phyloP scores from a whole-genome alignment of 2,113 vertebrate genomes.

The Oreochromis tanganicae region DNA sequence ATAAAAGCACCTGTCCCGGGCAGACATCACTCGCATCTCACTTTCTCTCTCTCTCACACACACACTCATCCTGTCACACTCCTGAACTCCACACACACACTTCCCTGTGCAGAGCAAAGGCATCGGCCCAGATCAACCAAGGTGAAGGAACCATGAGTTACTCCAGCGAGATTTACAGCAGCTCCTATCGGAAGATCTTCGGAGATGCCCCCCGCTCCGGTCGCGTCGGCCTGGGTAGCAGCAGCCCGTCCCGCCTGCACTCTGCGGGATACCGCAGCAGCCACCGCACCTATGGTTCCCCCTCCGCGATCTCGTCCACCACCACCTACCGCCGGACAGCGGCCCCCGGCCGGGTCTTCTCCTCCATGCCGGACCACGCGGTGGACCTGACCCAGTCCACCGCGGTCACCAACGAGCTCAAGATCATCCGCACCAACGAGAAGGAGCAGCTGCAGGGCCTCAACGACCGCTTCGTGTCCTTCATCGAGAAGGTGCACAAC shows the following conservation, averaged over 20 bases:
- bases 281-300: slow-evolving; percentile 58
- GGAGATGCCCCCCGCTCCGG: slow-evolving; percentile 69
- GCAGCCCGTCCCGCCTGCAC: slow-evolving; percentile 66
- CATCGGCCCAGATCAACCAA: neutral
- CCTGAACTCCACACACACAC: neutral
- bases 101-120: slow-evolving; percentile 3
- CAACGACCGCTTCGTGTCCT: slow-evolving; percentile 81
- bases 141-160: slow-evolving; percentile 66
- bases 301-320: slow-evolving; percentile 47
- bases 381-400: slow-evolving; percentile 75
- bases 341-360: slow-evolving; percentile 62
- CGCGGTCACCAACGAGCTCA: slow-evolving; percentile 78
- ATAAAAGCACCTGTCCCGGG: slow-evolving; percentile 67
- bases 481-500: slow-evolving; percentile 79
- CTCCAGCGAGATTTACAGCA: slow-evolving; percentile 70
- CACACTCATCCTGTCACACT: slow-evolving; percentile 42
- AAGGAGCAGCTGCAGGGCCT: slow-evolving; percentile 81
- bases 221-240: slow-evolving; percentile 47
- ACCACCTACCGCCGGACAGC: slow-evolving; percentile 60
- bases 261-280: slow-evolving; percentile 61
- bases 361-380: slow-evolving; percentile 53
- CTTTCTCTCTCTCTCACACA: slow-evolving; percentile 27
- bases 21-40: slow-evolving; percentile 62
- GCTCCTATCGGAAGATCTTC: slow-evolving; percentile 76
- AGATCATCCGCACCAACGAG: slow-evolving; percentile 80